These are phyloP conservation scores for Cordilura impudica DNA, from an alignment of 2,888 invertebrate species.

Conservation along the genomic window DNA sequence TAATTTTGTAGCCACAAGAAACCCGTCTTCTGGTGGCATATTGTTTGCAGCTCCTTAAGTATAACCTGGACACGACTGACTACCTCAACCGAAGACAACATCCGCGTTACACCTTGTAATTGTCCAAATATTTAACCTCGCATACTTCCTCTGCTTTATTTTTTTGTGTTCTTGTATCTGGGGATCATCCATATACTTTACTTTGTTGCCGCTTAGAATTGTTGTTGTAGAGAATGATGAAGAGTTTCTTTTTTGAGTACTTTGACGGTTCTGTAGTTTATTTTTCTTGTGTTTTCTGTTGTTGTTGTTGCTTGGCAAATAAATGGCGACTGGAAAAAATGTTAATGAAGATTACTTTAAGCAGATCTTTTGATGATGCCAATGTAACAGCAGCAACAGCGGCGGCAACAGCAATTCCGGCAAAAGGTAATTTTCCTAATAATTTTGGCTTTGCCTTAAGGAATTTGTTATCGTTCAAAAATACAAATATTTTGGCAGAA, in stretches of 20 bases:
- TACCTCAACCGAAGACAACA: too few species aligned
- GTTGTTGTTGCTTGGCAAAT: conserved; percentile 54
- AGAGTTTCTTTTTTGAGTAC: conserved; percentile 45
- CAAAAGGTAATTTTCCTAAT: background rate
- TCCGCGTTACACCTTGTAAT: too few species aligned
- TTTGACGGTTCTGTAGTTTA: conserved; percentile 45
- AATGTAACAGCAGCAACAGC: conserved; percentile 23
- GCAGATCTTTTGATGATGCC: conserved; percentile 38
- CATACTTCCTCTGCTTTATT: background rate
- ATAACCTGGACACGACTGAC: too few species aligned
- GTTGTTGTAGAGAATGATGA: conserved; percentile 36
- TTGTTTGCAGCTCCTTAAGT: too few species aligned
- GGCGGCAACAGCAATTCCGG: conserved; percentile 1
- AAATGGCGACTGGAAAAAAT: conserved; percentile 69
- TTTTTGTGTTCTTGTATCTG: conserved; percentile 7
- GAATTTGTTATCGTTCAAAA: too few species aligned
- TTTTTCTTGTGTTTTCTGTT: conserved; percentile 29
- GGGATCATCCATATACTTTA: conserved; percentile 8
- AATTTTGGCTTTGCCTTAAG: background rate
- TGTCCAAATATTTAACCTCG: too few species aligned
- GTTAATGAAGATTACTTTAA: conserved; percentile 74
- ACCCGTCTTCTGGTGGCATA: too few species aligned
- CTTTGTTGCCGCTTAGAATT: conserved; percentile 33
- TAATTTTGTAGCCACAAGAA: too few species aligned
- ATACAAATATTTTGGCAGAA: too few species aligned